phyloP scores from a whole-genome alignment of 2,888 invertebrate genomes.

The Ennomos erosarius region DNA sequence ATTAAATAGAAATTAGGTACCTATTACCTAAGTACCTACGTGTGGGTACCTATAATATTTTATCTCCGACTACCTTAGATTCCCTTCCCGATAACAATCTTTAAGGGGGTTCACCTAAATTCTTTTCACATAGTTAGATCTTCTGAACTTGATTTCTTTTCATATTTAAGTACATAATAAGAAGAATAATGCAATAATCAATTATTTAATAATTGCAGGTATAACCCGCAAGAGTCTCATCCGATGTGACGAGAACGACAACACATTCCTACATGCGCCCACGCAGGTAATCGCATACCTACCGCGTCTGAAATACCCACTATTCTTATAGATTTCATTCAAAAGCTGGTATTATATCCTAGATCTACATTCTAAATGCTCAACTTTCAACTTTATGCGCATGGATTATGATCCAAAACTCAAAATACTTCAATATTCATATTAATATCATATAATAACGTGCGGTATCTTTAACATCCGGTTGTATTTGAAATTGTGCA shows the following conservation, averaged over 20 bases:
- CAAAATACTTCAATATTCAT: not conserved
- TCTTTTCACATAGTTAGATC: no score
- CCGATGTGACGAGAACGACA: conserved; percentile 70
- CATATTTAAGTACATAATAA: no score
- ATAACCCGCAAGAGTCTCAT: conserved; percentile 60
- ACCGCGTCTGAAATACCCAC: conserved; percentile 30
- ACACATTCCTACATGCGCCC: conserved; percentile 74
- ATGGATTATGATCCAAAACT: not conserved
- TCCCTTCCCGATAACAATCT: no score
- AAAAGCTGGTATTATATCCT: conserved; percentile 5
- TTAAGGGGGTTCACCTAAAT: no score
- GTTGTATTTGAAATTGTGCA: conserved; percentile 21
- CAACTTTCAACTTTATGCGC: not conserved
- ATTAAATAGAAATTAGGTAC: no score
- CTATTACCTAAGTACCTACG: no score
- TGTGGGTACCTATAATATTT: no score
- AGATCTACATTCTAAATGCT: not conserved
- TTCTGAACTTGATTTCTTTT: no score
- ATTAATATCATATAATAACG: not conserved
- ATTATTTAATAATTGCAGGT: conserved; percentile 48
- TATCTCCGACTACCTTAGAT: no score
- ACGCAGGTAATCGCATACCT: conserved; percentile 60
- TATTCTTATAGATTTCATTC: conserved; percentile 35
- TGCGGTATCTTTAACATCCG: conserved; percentile 12
- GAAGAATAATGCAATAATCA: not conserved